A percentile compares a stretch with the other conserved stretches of the same genome.
Evolutionary conservation across 2,797 vertebrate species (phyloP).

Genomic region (Rhinophrynus dorsalis): DNA sequence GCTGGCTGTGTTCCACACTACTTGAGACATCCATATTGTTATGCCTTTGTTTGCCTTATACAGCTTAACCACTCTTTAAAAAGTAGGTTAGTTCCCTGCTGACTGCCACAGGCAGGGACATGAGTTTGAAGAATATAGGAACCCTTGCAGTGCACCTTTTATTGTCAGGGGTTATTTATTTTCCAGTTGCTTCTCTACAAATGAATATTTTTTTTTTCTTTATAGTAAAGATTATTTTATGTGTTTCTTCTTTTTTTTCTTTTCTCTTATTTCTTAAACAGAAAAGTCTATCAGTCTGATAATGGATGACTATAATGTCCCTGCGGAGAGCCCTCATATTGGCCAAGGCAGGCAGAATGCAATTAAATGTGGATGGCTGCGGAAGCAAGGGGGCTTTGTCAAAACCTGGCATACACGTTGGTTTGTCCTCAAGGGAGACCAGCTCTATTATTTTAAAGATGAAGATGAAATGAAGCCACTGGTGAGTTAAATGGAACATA

Average conservation of each 20-base stretch:
- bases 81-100: conserved; percentile 25
- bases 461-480: conserved; percentile 94
- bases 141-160: conserved; percentile 17
- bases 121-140: conserved; percentile 34
- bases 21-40: conserved; percentile 33
- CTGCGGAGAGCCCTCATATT: conserved; percentile 65
- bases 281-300: conserved; percentile 59
- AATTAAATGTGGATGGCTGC: conserved; percentile 90
- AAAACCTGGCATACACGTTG: conserved; percentile 98
- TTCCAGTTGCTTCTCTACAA: not conserved
- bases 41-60: conserved; percentile 21
- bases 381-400: conserved; percentile 97
- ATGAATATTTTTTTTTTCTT: not conserved
- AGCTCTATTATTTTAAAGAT: conserved; percentile 94
- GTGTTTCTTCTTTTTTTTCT: conserved; percentile 14
- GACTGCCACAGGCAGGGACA: conserved; percentile 26
- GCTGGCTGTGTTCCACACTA: not conserved
- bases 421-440: conserved; percentile 96
- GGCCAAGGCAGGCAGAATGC: conserved; percentile 64
- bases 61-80: conserved; percentile 33
- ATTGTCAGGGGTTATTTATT: not conserved
- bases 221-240: conserved; percentile 18
- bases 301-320: conserved; percentile 85
- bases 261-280: conserved; percentile 52
- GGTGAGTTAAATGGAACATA: conserved; percentile 75